phyloP scores from a whole-genome alignment of 2,888 invertebrate species.

The Torymus texanus region DNA sequence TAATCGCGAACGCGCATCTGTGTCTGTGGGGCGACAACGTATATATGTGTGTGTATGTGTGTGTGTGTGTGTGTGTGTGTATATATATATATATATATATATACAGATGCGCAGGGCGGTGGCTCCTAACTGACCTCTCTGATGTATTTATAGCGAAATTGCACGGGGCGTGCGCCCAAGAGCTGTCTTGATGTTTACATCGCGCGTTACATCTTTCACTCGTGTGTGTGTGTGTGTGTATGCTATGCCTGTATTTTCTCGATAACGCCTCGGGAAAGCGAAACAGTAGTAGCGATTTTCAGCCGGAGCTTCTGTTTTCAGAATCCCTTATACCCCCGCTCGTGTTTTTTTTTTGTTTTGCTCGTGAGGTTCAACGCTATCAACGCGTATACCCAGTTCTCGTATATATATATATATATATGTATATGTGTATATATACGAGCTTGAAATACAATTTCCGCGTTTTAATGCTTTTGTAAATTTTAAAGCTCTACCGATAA shows the following conservation, averaged over 20 bases:
- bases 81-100: background rate
- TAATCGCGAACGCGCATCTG: conserved; percentile 9
- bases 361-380: background rate
- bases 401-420: too few species aligned
- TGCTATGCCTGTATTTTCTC: conserved; percentile 33
- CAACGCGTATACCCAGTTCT: background rate
- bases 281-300: background rate
- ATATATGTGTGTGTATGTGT: background rate
- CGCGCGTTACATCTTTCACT: conserved; percentile 23
- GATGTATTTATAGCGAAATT: conserved; percentile 50
- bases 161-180: conserved; percentile 1
- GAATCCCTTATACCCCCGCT: background rate
- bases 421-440: too few species aligned
- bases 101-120: too few species aligned
- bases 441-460: background rate
- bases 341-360: too few species aligned
- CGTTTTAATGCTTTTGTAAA: background rate
- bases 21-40: background rate
- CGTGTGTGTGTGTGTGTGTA: background rate
- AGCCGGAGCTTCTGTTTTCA: background rate
- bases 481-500: background rate
- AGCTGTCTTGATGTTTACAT: conserved; percentile 38
- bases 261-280: conserved; percentile 16
- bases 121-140: conserved; percentile 29
- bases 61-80: background rate